phyloP scores from a whole-genome alignment of 2,888 invertebrate species.

The Isotomurus palustris region DNA sequence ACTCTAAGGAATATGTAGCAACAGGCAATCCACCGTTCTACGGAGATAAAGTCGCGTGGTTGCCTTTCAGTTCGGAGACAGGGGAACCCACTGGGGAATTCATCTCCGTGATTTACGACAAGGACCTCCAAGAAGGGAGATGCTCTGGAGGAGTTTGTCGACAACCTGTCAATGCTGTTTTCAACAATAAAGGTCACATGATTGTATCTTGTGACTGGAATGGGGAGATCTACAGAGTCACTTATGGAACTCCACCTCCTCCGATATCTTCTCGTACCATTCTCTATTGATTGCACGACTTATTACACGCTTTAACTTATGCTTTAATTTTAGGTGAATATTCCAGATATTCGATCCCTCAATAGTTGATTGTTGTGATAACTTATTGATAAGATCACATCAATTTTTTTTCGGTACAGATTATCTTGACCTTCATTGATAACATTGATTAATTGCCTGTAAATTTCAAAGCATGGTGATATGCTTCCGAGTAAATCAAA shows the following conservation, averaged over 20 bases:
- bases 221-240: conserved; percentile 25
- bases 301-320: too few relatives aligned
- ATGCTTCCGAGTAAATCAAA: too few relatives aligned
- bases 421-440: too few relatives aligned
- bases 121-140: conserved; percentile 10
- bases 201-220: conserved; percentile 28
- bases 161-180: conserved; percentile 36
- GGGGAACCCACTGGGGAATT: conserved; percentile 31
- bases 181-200: conserved; percentile 32
- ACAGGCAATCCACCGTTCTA: conserved; percentile 18
- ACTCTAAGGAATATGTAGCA: conserved; percentile 36
- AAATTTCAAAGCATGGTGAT: too few relatives aligned
- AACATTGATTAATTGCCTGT: too few relatives aligned
- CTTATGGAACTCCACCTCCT: conserved; percentile 13
- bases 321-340: too few relatives aligned
- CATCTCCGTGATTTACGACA: conserved; percentile 22
- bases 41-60: conserved; percentile 31
- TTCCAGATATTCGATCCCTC: too few relatives aligned
- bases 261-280: too few relatives aligned
- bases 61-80: conserved; percentile 21
- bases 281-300: too few relatives aligned
- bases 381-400: too few relatives aligned
- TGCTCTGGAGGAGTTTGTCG: conserved; percentile 24
- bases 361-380: too few relatives aligned
- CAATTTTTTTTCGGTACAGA: too few relatives aligned